Percentiles rank a stretch among this genome's conserved stretches.
phyloP scores from a whole-genome alignment of 2,797 vertebrate genomes.

The Calcarius lapponicus region DNA sequence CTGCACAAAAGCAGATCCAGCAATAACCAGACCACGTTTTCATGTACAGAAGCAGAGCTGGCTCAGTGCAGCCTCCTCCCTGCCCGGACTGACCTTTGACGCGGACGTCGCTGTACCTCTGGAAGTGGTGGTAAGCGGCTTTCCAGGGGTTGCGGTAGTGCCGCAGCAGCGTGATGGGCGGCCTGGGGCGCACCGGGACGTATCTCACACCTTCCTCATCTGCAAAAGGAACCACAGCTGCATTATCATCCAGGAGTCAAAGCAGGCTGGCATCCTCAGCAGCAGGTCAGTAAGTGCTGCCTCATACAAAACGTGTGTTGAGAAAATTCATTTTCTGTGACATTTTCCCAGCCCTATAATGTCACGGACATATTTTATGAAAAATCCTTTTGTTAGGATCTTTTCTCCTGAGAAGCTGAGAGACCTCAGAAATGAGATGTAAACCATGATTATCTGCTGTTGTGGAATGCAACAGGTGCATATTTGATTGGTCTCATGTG shows the following conservation, averaged over 20 bases:
- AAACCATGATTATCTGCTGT: no score
- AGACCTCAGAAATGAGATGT: no score
- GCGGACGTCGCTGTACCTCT: slow-evolving; percentile 94
- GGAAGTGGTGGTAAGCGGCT: slow-evolving; percentile 98
- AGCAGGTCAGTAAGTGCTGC: background rate
- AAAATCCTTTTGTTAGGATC: no score
- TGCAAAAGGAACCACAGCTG: slow-evolving; percentile 46
- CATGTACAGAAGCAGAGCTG: background rate
- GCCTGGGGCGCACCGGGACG: slow-evolving; percentile 90
- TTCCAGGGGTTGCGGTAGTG: slow-evolving; percentile 99
- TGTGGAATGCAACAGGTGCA: no score
- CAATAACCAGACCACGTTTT: rapidly evolving
- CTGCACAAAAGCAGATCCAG: rapidly evolving
- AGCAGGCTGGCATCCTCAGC: background rate
- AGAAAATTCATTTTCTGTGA: background rate
- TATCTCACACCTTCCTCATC: slow-evolving; percentile 98
- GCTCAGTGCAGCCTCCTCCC: rapidly evolving
- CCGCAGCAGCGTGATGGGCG: slow-evolving; percentile 91
- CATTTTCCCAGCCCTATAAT: background rate
- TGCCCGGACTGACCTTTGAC: slow-evolving; percentile 88
- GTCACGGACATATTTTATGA: no score
- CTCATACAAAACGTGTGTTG: background rate
- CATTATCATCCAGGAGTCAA: rapidly evolving
- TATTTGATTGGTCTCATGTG: no score
- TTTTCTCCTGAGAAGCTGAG: no score